phyloP scores from a whole-genome alignment of 1,140 invertebrate genomes.

The Dolichoris vasculosae region DNA sequence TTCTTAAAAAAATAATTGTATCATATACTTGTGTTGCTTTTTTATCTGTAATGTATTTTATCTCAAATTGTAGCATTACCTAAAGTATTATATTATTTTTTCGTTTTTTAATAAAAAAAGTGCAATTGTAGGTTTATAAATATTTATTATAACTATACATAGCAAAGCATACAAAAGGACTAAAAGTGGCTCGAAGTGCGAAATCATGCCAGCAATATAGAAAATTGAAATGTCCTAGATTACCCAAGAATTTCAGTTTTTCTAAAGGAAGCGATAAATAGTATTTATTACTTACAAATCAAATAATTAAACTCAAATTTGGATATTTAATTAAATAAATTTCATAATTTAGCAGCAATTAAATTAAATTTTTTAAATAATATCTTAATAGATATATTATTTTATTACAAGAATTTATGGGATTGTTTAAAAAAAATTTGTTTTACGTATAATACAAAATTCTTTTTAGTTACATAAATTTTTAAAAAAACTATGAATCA shows the following conservation, averaged over 20 bases:
- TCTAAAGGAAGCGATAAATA: not conserved
- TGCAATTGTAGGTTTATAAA: slow-evolving; percentile 26
- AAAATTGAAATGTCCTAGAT: slow-evolving; percentile 36
- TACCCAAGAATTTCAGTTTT: not conserved
- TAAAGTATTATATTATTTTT: not conserved
- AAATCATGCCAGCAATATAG: slow-evolving; percentile 39
- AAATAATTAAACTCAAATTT: no score
- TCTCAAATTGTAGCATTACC: slow-evolving; percentile 28
- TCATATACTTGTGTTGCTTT: slow-evolving; percentile 10
- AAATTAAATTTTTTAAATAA: no score
- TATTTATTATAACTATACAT: slow-evolving; percentile 43
- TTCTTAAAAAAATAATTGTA: no score
- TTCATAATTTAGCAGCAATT: no score
- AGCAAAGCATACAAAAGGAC: slow-evolving; percentile 21
- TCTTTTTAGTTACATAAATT: no score
- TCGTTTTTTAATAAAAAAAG: not conserved
- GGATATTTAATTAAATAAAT: no score
- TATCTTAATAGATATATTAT: no score
- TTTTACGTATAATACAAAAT: no score
- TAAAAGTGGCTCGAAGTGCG: slow-evolving; percentile 25
- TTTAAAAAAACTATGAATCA: no score
- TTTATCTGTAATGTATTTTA: not conserved
- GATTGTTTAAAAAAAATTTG: no score
- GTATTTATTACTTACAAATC: no score
- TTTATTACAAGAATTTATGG: no score